phyloP scores from a whole-genome alignment of 2,888 invertebrate genomes.

The Conomelus anceps region DNA sequence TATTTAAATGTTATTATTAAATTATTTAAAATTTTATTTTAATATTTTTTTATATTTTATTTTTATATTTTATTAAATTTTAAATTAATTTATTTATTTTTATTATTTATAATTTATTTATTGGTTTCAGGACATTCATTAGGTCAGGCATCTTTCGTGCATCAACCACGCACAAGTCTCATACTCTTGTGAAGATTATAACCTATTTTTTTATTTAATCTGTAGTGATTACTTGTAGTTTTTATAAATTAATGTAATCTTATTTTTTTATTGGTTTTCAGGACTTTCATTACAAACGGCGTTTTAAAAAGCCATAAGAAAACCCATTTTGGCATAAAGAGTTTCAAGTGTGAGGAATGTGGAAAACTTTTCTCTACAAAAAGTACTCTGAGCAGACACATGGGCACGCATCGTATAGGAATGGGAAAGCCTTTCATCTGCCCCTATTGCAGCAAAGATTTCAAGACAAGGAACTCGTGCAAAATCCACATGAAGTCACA shows the following conservation, averaged over 20 bases:
- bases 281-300: slow-evolving; percentile 49
- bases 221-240: not conserved
- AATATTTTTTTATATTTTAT: too few species aligned
- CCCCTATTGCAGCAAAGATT: slow-evolving; percentile 54
- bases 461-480: slow-evolving; percentile 53
- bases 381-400: slow-evolving; percentile 48
- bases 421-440: slow-evolving; percentile 49
- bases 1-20: too few species aligned
- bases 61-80: too few species aligned
- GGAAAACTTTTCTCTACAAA: slow-evolving; percentile 50
- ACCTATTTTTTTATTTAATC: too few species aligned
- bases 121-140: too few species aligned
- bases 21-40: too few species aligned
- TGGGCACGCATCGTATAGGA: too few species aligned
- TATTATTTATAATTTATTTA: too few species aligned
- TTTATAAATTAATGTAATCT: not conserved
- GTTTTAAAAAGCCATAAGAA: slow-evolving; percentile 50
- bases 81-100: too few species aligned
- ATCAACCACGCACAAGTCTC: too few species aligned
- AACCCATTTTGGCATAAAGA: slow-evolving; percentile 48
- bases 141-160: too few species aligned
- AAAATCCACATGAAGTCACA: slow-evolving; percentile 60
- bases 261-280: slow-evolving; percentile 31
- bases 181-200: too few species aligned
- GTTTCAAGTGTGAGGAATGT: slow-evolving; percentile 49